These are phyloP conservation scores for Chloebia gouldiae DNA, from an alignment of 2,113 vertebrate species.

Conservation along the genomic window DNA sequence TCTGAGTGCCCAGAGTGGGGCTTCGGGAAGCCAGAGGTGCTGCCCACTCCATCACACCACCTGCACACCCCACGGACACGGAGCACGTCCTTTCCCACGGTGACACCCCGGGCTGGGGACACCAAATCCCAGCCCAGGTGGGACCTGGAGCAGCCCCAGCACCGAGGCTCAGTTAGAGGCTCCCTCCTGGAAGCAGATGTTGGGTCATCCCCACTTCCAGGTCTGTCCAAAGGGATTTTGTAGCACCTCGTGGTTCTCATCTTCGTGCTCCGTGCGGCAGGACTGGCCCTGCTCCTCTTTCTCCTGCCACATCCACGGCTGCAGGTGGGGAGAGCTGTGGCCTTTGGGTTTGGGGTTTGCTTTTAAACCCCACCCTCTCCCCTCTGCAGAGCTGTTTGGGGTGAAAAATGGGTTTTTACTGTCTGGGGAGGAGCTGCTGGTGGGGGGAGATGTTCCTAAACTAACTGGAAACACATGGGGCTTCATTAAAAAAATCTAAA, in stretches of 20 bases:
- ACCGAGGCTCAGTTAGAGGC: accelerated
- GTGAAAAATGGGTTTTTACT: neutral
- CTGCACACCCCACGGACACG: accelerated
- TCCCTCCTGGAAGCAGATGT: neutral
- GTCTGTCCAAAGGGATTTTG: neutral
- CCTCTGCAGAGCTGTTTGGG: neutral
- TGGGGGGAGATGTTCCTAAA: neutral
- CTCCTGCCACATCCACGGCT: neutral
- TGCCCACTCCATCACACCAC: accelerated
- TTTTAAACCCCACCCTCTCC: neutral
- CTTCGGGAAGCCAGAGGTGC: neutral
- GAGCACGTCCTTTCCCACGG: accelerated
- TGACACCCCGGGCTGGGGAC: accelerated
- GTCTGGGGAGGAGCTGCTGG: neutral
- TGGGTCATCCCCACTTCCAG: neutral
- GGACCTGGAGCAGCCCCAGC: neutral
- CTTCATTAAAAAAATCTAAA: neutral
- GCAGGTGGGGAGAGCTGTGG: neutral
- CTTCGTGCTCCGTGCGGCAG: neutral
- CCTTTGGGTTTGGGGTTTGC: neutral
- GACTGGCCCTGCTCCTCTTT: neutral
- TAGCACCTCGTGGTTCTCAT: neutral
- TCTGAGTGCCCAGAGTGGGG: neutral
- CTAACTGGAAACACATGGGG: neutral
- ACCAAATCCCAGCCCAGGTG: neutral